Base-by-base conservation (phyloP, 1,140 invertebrate species). In the Drosophila insularis region DNA sequence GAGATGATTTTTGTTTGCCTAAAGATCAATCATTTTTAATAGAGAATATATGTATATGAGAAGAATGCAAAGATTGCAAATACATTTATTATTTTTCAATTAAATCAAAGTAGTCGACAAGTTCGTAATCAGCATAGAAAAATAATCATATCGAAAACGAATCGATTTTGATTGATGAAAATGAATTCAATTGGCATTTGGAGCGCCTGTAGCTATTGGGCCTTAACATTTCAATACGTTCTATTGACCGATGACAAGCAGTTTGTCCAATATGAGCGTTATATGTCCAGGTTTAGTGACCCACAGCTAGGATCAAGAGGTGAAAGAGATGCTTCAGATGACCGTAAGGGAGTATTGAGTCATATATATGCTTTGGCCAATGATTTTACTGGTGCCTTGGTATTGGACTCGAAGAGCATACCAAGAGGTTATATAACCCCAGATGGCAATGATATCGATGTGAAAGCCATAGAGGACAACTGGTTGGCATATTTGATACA, bases 391-490 rank as follows among this genome's bases (percentile, higher is more conserved):
- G 14, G 37, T 2, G 2, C 4, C 4, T 10, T 74, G 7, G 27
- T 71, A 8, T 13, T n/a, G 5, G 8, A 32, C 7, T n/a, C 21
- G 4, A 10, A 40, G 5, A 8, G 19, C 2, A 40, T 59, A 17
- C 68, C 67, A 4, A 1, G 19, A 0, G 69, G 31, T 1, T 74
- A 74, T 56, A 66, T 72, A 11, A 50, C 54, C 4, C 4, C 31
- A 3, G 19, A 35, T n/a, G 43, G 43, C 5, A 65, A 53, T 11
- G 71, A 74, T 46, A 67, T 74, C 37, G 70, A 71, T 0, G 4
- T 3, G 2, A 68, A 68, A 35, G 70, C 21, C 17, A 32, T 23
- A 19, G 11, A 32, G 0, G 58, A 74, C 21, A 50, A 68, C 4
- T 75, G 70, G 70, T 8, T 10, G 8, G 50, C 43, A 1, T 75